Evolutionary conservation across 2,113 vertebrate genomes (phyloP), one percentile per base, ranked within the genome.

Genomic region (Amblyopsis rosae): DNA sequence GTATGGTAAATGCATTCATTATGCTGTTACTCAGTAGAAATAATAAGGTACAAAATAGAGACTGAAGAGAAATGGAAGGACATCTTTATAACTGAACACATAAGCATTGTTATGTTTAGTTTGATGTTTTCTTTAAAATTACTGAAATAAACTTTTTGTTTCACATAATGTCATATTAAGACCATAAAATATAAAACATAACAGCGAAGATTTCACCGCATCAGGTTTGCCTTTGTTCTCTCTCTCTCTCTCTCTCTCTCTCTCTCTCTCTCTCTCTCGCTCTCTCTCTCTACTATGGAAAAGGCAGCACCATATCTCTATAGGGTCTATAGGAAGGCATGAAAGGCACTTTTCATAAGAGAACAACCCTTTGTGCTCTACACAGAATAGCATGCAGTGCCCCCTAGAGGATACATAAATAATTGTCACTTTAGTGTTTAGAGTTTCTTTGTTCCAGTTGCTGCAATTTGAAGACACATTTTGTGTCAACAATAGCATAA

Each of bases 381-480:
- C 33, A 41, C 35, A 69, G 9, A 70, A 50, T 45, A 57, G 66
- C 79, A 79, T 67, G 69, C 77, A 86, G 62, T 61, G 86, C 64
- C 86, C 74, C 87, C 77, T 58, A 59, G 62, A 73, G 87, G 60
- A 2, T 0, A 2, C 3, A 0, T 0, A 9, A 7, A 12, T 49
- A 35, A 56, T 0, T 1, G 41, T 32, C 56, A 16, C 47, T 65
- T n/a, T 12, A 41, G 54, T 47, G 33, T 67, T 12, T 6, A 48
- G 7, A 59, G 15, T 65, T 77, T 72, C 71, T 85, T 85, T 86
- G 82, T 85, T 82, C 66, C 63, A 74, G 76, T 76, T 70, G 69
- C 9, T 81, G 67, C 54, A 50, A 26, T 26, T 11, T 58, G 11
- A 50, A 26, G 35, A n/a, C 10, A 33, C 47, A 9, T 10, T 4